Evolutionary conservation across 2,113 vertebrate genomes (phyloP).

Genomic region (Oxyura jamaicensis): DNA sequence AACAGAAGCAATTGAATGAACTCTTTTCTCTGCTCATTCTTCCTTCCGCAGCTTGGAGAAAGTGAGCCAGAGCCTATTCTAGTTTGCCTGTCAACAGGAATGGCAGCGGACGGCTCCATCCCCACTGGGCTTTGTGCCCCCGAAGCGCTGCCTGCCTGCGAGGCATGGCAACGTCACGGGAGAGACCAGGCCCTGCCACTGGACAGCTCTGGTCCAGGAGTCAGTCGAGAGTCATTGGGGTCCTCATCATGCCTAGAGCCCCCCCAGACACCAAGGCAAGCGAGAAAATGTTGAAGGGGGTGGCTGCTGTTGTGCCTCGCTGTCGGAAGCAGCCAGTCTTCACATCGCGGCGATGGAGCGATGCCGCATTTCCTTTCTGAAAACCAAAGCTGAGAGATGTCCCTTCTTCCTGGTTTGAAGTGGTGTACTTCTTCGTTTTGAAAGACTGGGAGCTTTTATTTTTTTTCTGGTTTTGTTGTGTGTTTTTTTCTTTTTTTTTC

Average conservation of each 20-base stretch:
- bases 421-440: neutral
- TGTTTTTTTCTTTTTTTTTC: neutral
- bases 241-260: neutral
- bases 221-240: neutral
- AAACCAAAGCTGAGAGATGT: neutral
- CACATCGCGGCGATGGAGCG: neutral
- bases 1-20: constrained; percentile 70
- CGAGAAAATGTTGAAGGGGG: neutral
- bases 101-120: constrained; percentile 46
- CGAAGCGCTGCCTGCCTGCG: constrained; percentile 25
- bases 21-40: constrained; percentile 66
- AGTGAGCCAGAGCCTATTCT: constrained; percentile 72
- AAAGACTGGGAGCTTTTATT: constrained; percentile 44
- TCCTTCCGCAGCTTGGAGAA: constrained; percentile 62
- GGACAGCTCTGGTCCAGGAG: neutral
- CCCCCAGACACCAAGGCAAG: neutral
- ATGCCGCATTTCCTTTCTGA: neutral
- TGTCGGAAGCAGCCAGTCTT: neutral
- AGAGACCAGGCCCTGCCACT: neutral
- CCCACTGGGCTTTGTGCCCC: constrained; percentile 50
- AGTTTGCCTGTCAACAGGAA: constrained; percentile 71
- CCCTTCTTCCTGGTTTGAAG: constrained; percentile 37
- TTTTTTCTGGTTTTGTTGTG: constrained; percentile 2
- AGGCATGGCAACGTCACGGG: neutral
- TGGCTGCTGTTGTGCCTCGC: neutral